Percentiles rank a stretch among this genome's conserved stretches.
Evolutionary conservation across 2,888 invertebrate species (phyloP).

Genomic region (Cacoxenus indagator): DNA sequence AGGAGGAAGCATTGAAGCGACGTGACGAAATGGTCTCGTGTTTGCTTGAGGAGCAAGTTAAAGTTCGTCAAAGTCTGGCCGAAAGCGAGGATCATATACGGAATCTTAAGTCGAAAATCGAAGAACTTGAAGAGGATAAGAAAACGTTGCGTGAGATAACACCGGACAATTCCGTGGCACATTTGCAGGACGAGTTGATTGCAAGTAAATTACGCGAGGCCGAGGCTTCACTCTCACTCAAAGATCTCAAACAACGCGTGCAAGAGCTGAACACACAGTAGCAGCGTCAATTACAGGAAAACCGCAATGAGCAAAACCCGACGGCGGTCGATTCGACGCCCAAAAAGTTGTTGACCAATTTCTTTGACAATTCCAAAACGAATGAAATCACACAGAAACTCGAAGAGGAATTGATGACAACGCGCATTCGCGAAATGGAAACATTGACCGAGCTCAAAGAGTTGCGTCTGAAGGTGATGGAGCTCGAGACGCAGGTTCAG

Average conservation of each 20-base stretch:
- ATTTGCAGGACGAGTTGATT: constrained; percentile 96
- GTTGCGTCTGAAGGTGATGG: constrained; percentile 93
- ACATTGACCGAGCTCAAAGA: constrained; percentile 95
- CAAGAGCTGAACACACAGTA: constrained; percentile 89
- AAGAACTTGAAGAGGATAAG: constrained; percentile 94
- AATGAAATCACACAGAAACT: constrained; percentile 84
- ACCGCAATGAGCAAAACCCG: constrained; percentile 77
- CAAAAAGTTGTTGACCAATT: constrained; percentile 80
- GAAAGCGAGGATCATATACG: constrained; percentile 91
- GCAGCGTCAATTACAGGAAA: constrained; percentile 88
- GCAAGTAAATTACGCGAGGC: constrained; percentile 98
- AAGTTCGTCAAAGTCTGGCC: constrained; percentile 90
- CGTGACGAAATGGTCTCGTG: constrained; percentile 93
- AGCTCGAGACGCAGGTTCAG: constrained; percentile 95
- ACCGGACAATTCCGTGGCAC: constrained; percentile 96
- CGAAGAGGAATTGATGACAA: constrained; percentile 96
- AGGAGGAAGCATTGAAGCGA: constrained; percentile 79
- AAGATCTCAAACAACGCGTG: constrained; percentile 93
- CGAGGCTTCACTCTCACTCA: constrained; percentile 94
- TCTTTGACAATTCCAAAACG: constrained; percentile 82
- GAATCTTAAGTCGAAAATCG: constrained; percentile 86
- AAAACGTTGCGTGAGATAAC: constrained; percentile 91
- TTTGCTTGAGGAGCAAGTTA: constrained; percentile 92
- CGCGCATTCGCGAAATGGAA: constrained; percentile 93
- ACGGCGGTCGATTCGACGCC: constrained; percentile 83